Evolutionary conservation across 2,113 vertebrate species (phyloP).

Genomic region (rabbit (Oryctolagus cuniculus)): mOryCun1.1 NC_091439.1:103942001-103942500

Average conservation of each 20-base stretch:
- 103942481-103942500: neutral
- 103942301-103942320: neutral
- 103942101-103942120: neutral
- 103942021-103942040: neutral
- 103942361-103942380: neutral
- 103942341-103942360: neutral
- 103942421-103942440: neutral
- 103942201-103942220: neutral
- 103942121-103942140: neutral
- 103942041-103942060: neutral
- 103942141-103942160: neutral
- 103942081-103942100: neutral
- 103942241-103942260: neutral
- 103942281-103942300: neutral
- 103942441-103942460: fast-evolving
- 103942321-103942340: neutral
- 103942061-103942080: neutral
- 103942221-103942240: neutral
- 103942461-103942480: neutral
- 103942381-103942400: neutral
- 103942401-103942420: neutral
- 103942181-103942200: neutral
- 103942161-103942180: neutral
- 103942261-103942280: neutral
- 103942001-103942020: neutral